phyloP scores from a whole-genome alignment of 2,797 vertebrate genomes.

The Mallotus villosus region DNA sequence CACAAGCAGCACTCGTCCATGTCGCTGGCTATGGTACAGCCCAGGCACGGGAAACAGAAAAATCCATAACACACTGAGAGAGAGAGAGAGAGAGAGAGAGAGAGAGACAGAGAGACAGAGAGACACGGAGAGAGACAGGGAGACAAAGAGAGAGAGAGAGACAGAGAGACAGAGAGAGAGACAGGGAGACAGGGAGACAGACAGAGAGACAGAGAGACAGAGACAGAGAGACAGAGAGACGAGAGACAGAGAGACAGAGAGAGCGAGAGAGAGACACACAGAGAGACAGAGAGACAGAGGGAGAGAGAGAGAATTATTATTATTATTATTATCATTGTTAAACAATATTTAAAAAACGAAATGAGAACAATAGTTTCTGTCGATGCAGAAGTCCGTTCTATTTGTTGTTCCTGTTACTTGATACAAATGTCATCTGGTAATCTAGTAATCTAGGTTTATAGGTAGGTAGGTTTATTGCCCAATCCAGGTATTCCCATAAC shows the following conservation, averaged over 20 bases:
- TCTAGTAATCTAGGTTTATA: background rate
- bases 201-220: background rate
- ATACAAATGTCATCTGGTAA: background rate
- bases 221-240: background rate
- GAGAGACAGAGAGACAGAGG: background rate
- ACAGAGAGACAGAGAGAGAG: background rate
- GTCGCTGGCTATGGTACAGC: conserved; percentile 70
- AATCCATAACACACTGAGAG: conserved; percentile 68
- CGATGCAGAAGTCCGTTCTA: no score
- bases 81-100: background rate
- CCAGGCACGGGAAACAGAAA: conserved; percentile 68
- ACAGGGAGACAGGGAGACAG: background rate
- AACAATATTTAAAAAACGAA: background rate
- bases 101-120: background rate
- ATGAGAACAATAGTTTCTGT: no score
- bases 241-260: background rate
- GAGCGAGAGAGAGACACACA: no score
- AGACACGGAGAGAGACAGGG: no score
- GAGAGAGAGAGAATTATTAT: background rate
- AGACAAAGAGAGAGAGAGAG: no score
- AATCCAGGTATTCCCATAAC: background rate
- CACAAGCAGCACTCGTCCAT: conserved; percentile 85
- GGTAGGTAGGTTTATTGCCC: background rate
- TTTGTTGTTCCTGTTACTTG: background rate
- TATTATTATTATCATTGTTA: no score